phyloP scores from a whole-genome alignment of 2,113 vertebrate genomes.

The Paralichthys olivaceus region DNA sequence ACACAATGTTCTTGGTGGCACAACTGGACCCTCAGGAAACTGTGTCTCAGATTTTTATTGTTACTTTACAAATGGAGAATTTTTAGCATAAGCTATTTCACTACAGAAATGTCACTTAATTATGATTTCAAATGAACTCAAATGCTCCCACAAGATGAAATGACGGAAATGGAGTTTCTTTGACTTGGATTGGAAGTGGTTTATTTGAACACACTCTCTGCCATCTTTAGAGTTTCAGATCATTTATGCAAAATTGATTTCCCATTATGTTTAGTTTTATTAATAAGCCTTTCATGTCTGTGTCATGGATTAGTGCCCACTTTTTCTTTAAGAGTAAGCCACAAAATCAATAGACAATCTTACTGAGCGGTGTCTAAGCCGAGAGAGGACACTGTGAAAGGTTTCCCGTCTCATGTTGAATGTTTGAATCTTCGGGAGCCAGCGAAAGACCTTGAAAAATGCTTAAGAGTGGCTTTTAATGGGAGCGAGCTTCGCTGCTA shows the following conservation, averaged over 20 bases:
- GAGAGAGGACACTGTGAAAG: slow-evolving; percentile 17
- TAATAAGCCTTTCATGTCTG: slow-evolving; percentile 32
- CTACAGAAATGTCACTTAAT: slow-evolving; percentile 52
- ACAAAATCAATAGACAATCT: slow-evolving; percentile 50
- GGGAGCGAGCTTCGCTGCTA: slow-evolving; percentile 52
- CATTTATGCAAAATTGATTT: slow-evolving; percentile 48
- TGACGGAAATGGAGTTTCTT: slow-evolving; percentile 23
- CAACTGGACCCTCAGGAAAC: slow-evolving; percentile 40
- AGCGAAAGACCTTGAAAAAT: slow-evolving; percentile 51
- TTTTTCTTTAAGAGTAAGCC: slow-evolving; percentile 17
- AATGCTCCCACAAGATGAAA: slow-evolving; percentile 21
- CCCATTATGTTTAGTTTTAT: slow-evolving; percentile 37
- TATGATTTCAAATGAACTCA: slow-evolving; percentile 55
- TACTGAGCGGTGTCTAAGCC: slow-evolving; percentile 32
- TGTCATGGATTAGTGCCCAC: slow-evolving; percentile 10
- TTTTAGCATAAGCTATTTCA: slow-evolving; percentile 58
- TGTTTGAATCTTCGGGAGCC: slow-evolving; percentile 37
- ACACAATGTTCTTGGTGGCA: slow-evolving; percentile 55
- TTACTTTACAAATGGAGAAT: slow-evolving; percentile 61
- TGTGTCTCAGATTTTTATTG: slow-evolving; percentile 54
- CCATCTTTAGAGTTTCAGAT: slow-evolving; percentile 15
- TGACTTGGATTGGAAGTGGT: slow-evolving; percentile 20
- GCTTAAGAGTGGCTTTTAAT: slow-evolving; percentile 54
- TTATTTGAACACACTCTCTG: slow-evolving; percentile 12
- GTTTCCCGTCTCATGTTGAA: slow-evolving; percentile 18